Conservation (phyloP, 1,140 invertebrate genomes). For the Drosophila prosaltans region DNA sequence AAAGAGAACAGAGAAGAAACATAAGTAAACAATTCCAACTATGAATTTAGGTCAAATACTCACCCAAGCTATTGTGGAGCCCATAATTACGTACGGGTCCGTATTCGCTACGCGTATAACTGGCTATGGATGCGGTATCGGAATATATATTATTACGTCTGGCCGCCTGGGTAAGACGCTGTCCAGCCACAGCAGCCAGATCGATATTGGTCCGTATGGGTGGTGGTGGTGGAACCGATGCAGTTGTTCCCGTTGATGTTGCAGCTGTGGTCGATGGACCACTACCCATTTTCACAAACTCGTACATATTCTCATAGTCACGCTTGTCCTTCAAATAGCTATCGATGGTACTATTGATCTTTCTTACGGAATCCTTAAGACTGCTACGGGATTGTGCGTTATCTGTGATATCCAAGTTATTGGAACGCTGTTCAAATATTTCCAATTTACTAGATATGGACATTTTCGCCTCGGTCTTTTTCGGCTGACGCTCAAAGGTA, state of each 20-base stretch:
- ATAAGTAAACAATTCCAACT: not conserved
- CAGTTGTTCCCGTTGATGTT: conserved; percentile 26
- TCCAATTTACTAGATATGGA: conserved; percentile 77
- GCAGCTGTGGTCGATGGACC: conserved; percentile 31
- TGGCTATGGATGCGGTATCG: conserved; percentile 79
- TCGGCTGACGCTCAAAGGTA: conserved; percentile 68
- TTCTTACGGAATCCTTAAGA: conserved; percentile 81
- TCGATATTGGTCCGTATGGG: conserved; percentile 70
- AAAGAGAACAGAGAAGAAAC: not conserved
- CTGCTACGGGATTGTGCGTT: conserved; percentile 65
- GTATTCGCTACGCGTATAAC: conserved; percentile 81
- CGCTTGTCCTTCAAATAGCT: conserved; percentile 82
- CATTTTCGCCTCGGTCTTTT: conserved; percentile 71
- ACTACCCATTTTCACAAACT: conserved; percentile 73
- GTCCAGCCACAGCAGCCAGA: conserved; percentile 53
- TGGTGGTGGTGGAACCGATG: conserved; percentile 63
- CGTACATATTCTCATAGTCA: conserved; percentile 81
- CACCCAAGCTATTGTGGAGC: conserved; percentile 77
- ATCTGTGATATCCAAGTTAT: conserved; percentile 44
- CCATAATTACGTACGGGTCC: conserved; percentile 72
- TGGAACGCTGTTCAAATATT: conserved; percentile 70
- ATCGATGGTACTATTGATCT: conserved; percentile 82
- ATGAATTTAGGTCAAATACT: not conserved
- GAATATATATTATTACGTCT: conserved; percentile 71
- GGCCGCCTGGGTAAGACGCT: conserved; percentile 48